These are phyloP conservation scores for Pachypanchax playfairii DNA, from an alignment of 2,113 vertebrate genomes.

Conservation along the genomic window DNA sequence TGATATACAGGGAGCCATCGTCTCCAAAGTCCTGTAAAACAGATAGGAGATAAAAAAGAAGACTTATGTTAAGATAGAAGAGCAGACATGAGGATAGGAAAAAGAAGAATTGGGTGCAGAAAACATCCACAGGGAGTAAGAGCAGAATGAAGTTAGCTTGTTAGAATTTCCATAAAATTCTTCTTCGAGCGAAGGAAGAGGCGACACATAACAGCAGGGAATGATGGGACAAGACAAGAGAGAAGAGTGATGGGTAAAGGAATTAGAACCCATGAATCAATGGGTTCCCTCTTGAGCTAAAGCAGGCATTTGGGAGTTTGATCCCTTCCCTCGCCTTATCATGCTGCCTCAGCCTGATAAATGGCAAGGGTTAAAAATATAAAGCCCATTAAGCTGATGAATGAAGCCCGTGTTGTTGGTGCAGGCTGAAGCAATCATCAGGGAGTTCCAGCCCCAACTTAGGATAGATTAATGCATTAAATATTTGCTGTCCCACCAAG, in stretches of 20 bases:
- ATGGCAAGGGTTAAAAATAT: slow-evolving; percentile 85
- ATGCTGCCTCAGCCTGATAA: slow-evolving; percentile 73
- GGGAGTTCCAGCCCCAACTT: slow-evolving; percentile 68
- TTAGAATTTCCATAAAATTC: slow-evolving; percentile 45
- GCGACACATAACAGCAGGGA: slow-evolving; percentile 56
- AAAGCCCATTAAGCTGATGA: slow-evolving; percentile 82
- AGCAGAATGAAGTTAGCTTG: slow-evolving; percentile 40
- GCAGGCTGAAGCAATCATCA: slow-evolving; percentile 66
- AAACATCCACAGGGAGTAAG: slow-evolving; percentile 41
- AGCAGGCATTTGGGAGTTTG: slow-evolving; percentile 66
- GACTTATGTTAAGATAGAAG: slow-evolving; percentile 16
- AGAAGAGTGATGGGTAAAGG: slow-evolving; percentile 65
- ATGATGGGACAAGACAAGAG: slow-evolving; percentile 58
- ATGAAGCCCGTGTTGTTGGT: slow-evolving; percentile 74
- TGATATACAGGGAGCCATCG: slow-evolving; percentile 95
- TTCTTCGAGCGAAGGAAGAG: slow-evolving; percentile 18
- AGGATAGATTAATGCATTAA: slow-evolving; percentile 79
- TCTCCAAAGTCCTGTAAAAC: slow-evolving; percentile 92
- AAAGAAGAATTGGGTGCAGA: slow-evolving; percentile 35
- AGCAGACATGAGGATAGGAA: not conserved
- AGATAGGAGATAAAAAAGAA: slow-evolving; percentile 27
- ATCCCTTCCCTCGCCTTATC: slow-evolving; percentile 60
- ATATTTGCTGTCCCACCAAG: slow-evolving; percentile 69
- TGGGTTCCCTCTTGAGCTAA: slow-evolving; percentile 61
- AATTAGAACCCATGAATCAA: slow-evolving; percentile 75